Conservation (phyloP, 2,113 vertebrate species). For the Oreamnos americanus region DNA sequence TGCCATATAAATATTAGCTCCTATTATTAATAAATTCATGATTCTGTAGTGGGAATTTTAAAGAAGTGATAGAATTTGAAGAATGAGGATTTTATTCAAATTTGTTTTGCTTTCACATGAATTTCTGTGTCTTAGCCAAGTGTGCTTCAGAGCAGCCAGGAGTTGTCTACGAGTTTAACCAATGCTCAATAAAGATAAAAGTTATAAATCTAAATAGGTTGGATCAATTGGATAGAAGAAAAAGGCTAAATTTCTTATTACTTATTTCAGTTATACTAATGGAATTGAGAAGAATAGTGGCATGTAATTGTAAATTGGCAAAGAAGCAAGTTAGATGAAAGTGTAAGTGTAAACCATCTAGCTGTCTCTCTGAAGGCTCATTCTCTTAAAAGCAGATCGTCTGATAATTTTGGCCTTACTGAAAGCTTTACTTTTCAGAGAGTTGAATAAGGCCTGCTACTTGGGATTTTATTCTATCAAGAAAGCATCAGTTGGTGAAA, state of each 20-base stretch:
- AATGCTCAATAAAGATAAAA: neutral
- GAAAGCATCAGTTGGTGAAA: neutral
- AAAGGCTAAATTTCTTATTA: neutral
- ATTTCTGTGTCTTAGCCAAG: neutral
- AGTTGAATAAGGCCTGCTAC: neutral
- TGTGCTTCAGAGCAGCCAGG: neutral
- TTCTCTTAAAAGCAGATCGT: neutral
- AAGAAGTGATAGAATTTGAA: neutral
- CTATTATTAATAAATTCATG: neutral
- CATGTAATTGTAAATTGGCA: neutral
- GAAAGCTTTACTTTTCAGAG: constrained; percentile 12
- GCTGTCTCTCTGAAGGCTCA: neutral
- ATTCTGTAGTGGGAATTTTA: neutral
- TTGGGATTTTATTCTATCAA: constrained; percentile 24
- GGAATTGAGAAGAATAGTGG: neutral
- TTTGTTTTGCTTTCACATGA: neutral
- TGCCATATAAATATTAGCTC: neutral
- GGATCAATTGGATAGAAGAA: neutral
- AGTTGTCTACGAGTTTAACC: neutral
- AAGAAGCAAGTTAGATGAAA: neutral
- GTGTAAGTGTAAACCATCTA: neutral
- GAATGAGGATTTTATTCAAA: neutral
- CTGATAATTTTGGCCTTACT: neutral
- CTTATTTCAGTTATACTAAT: neutral
- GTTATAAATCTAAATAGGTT: neutral